Evolutionary conservation across 92 coral and sea anemone genomes (phyloP).

Genomic region (Porites divaricata): DNA sequence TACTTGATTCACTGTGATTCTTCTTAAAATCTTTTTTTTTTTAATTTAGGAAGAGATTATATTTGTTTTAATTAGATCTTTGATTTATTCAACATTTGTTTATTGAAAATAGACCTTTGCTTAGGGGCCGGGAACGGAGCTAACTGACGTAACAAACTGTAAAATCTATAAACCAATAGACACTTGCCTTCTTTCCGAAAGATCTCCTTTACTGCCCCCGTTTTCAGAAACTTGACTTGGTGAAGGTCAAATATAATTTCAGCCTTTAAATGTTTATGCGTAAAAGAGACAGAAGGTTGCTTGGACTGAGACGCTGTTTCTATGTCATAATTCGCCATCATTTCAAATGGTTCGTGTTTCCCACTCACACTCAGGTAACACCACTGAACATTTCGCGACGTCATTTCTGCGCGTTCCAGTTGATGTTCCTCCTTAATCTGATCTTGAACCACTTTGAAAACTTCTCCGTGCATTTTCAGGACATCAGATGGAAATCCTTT

Average conservation of each 20-base stretch:
- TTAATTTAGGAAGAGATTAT: too few relatives aligned
- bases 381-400: slow-evolving; percentile 58
- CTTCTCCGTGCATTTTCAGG: slow-evolving; percentile 12
- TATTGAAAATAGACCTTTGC: too few relatives aligned
- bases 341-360: slow-evolving; percentile 15
- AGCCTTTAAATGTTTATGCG: slow-evolving; percentile 5
- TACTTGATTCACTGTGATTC: too few relatives aligned
- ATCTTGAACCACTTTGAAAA: slow-evolving; percentile 27
- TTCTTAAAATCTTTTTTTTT: too few relatives aligned
- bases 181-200: slow-evolving; percentile 25
- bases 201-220: slow-evolving; percentile 15
- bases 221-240: slow-evolving; percentile 9
- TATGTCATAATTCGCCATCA: slow-evolving; percentile 28
- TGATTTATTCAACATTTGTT: too few relatives aligned
- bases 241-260: slow-evolving; percentile 5
- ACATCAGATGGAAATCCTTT: slow-evolving; percentile 45
- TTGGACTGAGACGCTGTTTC: slow-evolving; percentile 29
- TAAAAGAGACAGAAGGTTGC: slow-evolving; percentile 21
- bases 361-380: slow-evolving; percentile 24
- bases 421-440: slow-evolving; percentile 28
- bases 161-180: too few relatives aligned
- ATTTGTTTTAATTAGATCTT: too few relatives aligned
- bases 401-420: slow-evolving; percentile 45
- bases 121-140: too few relatives aligned
- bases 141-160: too few relatives aligned